phyloP scores from a whole-genome alignment of 2,797 vertebrate species.

The Fratercula arctica region DNA sequence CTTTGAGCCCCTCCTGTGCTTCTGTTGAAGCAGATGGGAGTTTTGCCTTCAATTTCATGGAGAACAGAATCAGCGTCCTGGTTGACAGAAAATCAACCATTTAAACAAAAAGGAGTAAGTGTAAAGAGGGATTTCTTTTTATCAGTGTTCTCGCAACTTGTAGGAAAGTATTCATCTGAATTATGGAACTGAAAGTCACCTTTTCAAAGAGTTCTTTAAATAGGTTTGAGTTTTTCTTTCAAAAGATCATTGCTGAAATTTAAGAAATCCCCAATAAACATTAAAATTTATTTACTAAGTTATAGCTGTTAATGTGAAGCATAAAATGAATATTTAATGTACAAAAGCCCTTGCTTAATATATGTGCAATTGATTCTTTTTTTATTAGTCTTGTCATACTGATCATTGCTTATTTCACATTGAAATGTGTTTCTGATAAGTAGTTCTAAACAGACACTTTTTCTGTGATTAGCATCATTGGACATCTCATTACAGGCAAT shows the following conservation, averaged over 20 bases:
- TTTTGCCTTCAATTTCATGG: background rate
- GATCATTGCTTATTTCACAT: conserved; percentile 69
- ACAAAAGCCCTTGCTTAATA: background rate
- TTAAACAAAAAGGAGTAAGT: background rate
- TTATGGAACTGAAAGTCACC: background rate
- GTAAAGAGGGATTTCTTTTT: background rate
- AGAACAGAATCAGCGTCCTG: background rate
- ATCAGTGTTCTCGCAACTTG: background rate
- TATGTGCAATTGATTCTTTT: background rate
- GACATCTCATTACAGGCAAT: conserved; percentile 58
- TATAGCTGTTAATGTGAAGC: background rate
- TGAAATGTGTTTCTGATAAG: conserved; percentile 71
- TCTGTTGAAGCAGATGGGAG: background rate
- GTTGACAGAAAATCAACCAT: background rate
- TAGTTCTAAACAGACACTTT: conserved; percentile 69
- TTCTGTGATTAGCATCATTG: conserved; percentile 70
- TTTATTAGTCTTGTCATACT: conserved; percentile 58
- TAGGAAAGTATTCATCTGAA: background rate
- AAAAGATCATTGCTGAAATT: background rate
- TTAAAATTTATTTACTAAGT: background rate
- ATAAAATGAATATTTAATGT: conserved; percentile 15
- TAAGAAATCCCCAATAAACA: background rate
- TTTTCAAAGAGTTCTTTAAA: background rate
- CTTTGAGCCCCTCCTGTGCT: background rate
- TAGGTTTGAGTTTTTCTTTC: background rate